Conservation (phyloP, 2,888 invertebrate species). For the Plebejus melissa region DNA sequence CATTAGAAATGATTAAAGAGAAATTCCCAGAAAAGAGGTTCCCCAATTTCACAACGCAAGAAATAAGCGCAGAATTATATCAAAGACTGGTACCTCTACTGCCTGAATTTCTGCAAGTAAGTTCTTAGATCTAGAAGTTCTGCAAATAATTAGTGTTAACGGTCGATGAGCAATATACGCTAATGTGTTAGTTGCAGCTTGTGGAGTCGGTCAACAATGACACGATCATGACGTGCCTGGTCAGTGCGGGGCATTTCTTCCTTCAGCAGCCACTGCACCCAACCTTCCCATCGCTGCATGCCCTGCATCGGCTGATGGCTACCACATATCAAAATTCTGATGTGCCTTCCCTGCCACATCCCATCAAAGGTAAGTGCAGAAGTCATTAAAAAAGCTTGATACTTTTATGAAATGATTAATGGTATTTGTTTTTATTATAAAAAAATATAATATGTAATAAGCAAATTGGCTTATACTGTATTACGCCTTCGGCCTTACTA, state of each 20-base stretch:
- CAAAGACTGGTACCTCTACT: conserved; percentile 69
- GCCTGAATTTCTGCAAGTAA: conserved; percentile 80
- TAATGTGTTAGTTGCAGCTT: conserved; percentile 80
- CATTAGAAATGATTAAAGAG: conserved; percentile 89
- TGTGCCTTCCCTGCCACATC: conserved; percentile 89
- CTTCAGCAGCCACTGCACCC: conserved; percentile 98
- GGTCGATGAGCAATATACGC: conserved; percentile 34
- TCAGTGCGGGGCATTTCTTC: conserved; percentile 93
- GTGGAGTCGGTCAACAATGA: conserved; percentile 96
- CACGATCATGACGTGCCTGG: conserved; percentile 91
- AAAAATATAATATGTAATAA: too few species aligned
- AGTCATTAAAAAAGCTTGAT: background rate
- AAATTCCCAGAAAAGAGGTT: conserved; percentile 90
- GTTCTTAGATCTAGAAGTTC: conserved; percentile 33
- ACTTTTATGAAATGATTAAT: too few species aligned
- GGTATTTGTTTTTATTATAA: too few species aligned
- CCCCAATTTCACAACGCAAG: conserved; percentile 86
- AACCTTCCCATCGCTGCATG: conserved; percentile 89
- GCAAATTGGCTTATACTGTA: too few species aligned
- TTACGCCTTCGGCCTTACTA: too few species aligned
- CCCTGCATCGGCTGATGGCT: conserved; percentile 90
- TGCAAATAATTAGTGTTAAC: background rate
- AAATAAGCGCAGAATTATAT: conserved; percentile 75
- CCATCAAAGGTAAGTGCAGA: conserved; percentile 83
- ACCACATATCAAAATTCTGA: conserved; percentile 87